A percentile compares a stretch with the other conserved stretches of the same genome.
Evolutionary conservation across 2,113 vertebrate species (phyloP).

Genomic region (Silurus meridionalis): DNA sequence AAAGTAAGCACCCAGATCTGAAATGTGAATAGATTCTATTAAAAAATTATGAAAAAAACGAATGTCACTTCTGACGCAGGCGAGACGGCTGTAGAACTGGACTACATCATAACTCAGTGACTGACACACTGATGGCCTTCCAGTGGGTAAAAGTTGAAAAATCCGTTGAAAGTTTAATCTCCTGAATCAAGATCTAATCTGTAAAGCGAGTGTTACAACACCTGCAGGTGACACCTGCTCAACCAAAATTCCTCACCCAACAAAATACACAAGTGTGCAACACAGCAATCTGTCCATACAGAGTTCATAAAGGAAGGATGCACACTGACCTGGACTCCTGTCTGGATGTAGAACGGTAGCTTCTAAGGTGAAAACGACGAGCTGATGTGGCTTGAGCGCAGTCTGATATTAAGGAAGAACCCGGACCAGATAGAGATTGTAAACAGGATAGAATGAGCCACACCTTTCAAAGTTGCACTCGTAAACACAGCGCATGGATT

Average conservation of each 20-base stretch:
- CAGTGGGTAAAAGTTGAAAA: neutral
- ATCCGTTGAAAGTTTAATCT: neutral
- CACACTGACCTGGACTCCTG: slow-evolving; percentile 11
- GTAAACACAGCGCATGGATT: slow-evolving; percentile 41
- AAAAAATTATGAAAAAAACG: neutral
- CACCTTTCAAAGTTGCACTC: slow-evolving; percentile 1
- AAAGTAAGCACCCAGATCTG: too few species aligned
- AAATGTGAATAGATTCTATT: too few species aligned
- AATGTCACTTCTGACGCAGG: neutral
- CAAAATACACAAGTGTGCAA: neutral
- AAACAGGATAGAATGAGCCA: neutral
- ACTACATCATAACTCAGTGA: neutral
- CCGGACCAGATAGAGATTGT: neutral
- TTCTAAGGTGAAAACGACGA: neutral
- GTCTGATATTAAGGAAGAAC: neutral
- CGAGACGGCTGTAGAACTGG: neutral
- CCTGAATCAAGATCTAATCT: neutral
- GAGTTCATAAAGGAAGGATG: neutral
- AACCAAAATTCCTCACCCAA: neutral
- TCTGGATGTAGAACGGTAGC: neutral
- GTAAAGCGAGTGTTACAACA: slow-evolving; percentile 35
- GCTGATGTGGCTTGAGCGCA: neutral
- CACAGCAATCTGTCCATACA: neutral
- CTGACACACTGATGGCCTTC: neutral
- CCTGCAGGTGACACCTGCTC: slow-evolving; percentile 34